Percentiles rank a stretch among this genome's conserved stretches.
phyloP scores from a whole-genome alignment of 2,888 invertebrate genomes.

The Agriopis marginaria region DNA sequence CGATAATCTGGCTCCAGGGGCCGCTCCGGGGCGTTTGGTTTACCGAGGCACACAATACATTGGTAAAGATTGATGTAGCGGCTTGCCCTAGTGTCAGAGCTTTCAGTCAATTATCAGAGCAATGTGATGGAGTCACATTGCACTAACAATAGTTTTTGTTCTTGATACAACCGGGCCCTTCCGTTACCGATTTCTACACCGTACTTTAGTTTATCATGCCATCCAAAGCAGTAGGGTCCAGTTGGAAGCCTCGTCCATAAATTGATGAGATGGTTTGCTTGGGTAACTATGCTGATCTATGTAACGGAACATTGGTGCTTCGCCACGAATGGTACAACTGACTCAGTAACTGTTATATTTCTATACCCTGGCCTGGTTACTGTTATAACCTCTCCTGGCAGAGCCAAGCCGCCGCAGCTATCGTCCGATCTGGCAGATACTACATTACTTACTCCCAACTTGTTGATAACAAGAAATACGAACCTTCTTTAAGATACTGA shows the following conservation, averaged over 20 bases:
- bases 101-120: background rate
- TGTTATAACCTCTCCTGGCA: too few species aligned
- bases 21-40: background rate
- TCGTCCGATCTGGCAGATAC: background rate
- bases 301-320: too few species aligned
- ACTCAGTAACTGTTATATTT: background rate
- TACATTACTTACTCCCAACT: constrained; percentile 8
- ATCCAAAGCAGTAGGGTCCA: too few species aligned
- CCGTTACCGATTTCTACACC: background rate
- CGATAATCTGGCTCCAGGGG: constrained; percentile 14
- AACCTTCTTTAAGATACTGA: constrained; percentile 9
- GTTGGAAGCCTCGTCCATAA: too few species aligned
- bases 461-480: constrained; percentile 1
- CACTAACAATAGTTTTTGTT: too few species aligned
- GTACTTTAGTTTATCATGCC: background rate
- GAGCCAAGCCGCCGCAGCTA: background rate
- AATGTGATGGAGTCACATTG: too few species aligned
- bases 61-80: too few species aligned
- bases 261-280: too few species aligned
- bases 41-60: too few species aligned
- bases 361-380: background rate
- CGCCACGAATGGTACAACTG: too few species aligned
- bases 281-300: too few species aligned
- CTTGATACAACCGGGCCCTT: background rate
- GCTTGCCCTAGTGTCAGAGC: background rate